Evolutionary conservation across 2,113 vertebrate species (phyloP), one percentile per base, ranked within the genome.

Genomic region (Castor canadensis): DNA sequence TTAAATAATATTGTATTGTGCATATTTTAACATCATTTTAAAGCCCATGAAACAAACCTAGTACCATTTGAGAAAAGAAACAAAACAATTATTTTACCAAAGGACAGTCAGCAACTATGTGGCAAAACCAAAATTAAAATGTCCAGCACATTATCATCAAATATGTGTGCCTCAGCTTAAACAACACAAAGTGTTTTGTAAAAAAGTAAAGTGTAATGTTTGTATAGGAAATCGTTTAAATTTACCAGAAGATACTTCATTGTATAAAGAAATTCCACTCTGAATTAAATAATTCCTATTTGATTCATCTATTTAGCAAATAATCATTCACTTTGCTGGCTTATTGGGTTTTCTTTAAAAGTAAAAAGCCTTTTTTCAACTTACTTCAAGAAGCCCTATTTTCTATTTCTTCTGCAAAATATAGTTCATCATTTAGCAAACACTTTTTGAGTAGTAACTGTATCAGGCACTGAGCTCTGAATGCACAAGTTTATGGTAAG

Each of bases 241-340:
- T 80, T 75, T 60, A 91, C 43, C 58, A 60, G 20, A 82, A 80
- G 20, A 80, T 45, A 66, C 4, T 22, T 62, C 9, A 22, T 89
- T 75, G 47, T 87, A 1, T 69, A 93, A 92, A 88, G 54, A 95
- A 87, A 71, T 89, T 19, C 32, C 58, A 32, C 24, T 83, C 88
- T 79, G 67, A 72, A 75, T 20, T 87, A n/a, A 92, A 15, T 87
- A 96, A 73, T 76, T 84, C 4, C 60, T 66, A 6, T 38, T 67
- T 88, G 86, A 92, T 85, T 86, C 43, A 80, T 73, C 19, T 62
- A 96, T 20, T 86, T 95, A 88, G 47, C 77, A 96, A 92, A 77
- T 47, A 79, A 56, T 72, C 91, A 88, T 94, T 89, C 28, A 89
- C 22, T 93, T 83, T 76, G 9, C 43, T 73, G 71, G 20, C 28